Evolutionary conservation across 1,140 invertebrate species (phyloP), one percentile per base, ranked within the genome.

Genomic region (Drosophila cardini): DNA sequence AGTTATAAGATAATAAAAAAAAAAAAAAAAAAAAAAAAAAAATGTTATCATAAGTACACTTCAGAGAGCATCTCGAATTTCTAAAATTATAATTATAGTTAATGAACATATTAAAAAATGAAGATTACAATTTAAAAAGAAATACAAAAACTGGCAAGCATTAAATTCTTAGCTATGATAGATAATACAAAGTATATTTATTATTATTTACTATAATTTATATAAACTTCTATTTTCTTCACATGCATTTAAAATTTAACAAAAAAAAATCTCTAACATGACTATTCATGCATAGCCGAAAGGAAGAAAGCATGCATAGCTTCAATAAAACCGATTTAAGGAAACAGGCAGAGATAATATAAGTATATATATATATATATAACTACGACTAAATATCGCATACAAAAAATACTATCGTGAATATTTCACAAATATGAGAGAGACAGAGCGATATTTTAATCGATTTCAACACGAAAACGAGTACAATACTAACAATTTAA

Each of bases 401-500:
- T 40, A 40, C n/a, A n/a, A 40, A 40, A 13, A 38, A 11, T 4
- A 10, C 36, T 11, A 5, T 13, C n/a, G n/a, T 1, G 38, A 40
- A 40, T n/a, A 1, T n/a, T 5, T 1, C 4, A 48, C 18, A 46
- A 21, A 18, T 46, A 18, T 10, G 16, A 18, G 7, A 45, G 43
- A 40, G 46, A 8, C 10, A 26, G 46, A 48, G 18, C 10, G 21
- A 50, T 8, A 21, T 18, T 4, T 21, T 32, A 11, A 32, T 7
- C 13, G 30, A 9, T 34, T 13, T 34, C 5, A 13, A 32, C 48
- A 52, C 30, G 48, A 32, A 30, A 13, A 40, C 38, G 38, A 40
- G 26, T 34, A 52, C 34, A 36, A 63, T 48, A 48, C 57, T 60
- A 60, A 11, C 50, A 32, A 52, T 38, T 10, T 30, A 45, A 57